A percentile compares a stretch with the other conserved stretches of the same genome.
Evolutionary conservation across 2,797 vertebrate species (phyloP).

Genomic region (Atherinosoma microstoma): DNA sequence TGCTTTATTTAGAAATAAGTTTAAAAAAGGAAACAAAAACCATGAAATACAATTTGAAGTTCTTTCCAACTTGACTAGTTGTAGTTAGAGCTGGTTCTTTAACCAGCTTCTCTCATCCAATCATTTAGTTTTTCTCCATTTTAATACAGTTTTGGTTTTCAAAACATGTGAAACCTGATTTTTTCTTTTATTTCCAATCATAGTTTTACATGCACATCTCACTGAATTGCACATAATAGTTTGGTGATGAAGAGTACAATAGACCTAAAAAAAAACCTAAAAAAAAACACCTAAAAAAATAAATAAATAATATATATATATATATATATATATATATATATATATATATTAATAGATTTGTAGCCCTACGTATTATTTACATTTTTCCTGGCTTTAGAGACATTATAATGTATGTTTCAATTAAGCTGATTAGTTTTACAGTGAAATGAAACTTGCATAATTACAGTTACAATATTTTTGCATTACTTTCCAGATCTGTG

Average conservation of each 20-base stretch:
- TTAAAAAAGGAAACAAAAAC: background rate
- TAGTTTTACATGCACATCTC: background rate
- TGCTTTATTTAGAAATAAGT: background rate
- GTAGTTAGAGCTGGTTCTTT: background rate
- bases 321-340: too few species aligned
- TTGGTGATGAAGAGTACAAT: background rate
- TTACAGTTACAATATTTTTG: constrained; percentile 28
- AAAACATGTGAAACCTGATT: too few species aligned
- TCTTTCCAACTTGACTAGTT: background rate
- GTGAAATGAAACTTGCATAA: constrained; percentile 8
- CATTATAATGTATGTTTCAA: background rate
- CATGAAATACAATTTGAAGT: background rate
- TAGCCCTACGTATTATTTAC: background rate
- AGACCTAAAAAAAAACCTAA: background rate
- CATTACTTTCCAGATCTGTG: background rate
- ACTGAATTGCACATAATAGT: background rate
- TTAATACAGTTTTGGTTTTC: background rate
- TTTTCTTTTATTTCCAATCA: too few species aligned
- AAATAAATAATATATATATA: too few species aligned
- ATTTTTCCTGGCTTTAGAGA: background rate
- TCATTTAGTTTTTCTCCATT: background rate
- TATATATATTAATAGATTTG: background rate
- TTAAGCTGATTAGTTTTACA: constrained; percentile 12
- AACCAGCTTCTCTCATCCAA: background rate
- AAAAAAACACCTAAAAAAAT: too few species aligned